Base-by-base conservation (phyloP, 1,140 invertebrate genomes). In the Cyclargus thomasi region DNA sequence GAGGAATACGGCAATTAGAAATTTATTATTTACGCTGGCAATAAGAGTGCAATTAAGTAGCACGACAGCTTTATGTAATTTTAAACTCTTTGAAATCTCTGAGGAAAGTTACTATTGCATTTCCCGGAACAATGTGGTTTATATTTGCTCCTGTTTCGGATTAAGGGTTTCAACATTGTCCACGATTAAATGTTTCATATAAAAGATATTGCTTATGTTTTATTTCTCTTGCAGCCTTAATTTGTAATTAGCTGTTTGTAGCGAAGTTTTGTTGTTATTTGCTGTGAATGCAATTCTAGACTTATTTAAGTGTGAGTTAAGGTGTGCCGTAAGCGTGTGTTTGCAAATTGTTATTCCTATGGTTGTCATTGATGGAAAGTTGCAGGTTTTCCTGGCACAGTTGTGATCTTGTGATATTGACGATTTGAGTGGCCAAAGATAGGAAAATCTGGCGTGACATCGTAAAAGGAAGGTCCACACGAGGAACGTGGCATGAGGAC, bases 11-110 rank as follows among this genome's bases (percentile, higher is more conserved):
- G 39, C 39, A 47, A 29, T 8, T 47, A 11, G 39, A 47, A 47
- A 47, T 47, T 47, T 16, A 47, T 47, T 47, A 47, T 47, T 47
- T 16, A 47, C 39, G 39, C 39, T 47, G 11, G 39, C 39, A 47
- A 47, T 47, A 47, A 47, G 39, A 47, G 39, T 8, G 14, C 39
- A 47, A 47, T 47, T 11, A 47, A 47, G n/a, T n/a, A n/a, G n/a
- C 39, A 47, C 39, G 39, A 47, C 2, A 47, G 14, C 39, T 47
- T 47, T 47, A 47, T 47, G 39, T 47, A 47, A 47, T 47, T 47
- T 47, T 47, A 47, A 47, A 47, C 39, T 47, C 39, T 47, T 47
- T 47, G 39, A 47, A 47, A 47, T 47, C 39, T 47, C 39, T 8
- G 39, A 8, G 39, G 14, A 47, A 11, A 16, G 39, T 47, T 16